Conservation (phyloP, 2,113 vertebrate genomes). For the Syngnathoides biaculeatus region DNA sequence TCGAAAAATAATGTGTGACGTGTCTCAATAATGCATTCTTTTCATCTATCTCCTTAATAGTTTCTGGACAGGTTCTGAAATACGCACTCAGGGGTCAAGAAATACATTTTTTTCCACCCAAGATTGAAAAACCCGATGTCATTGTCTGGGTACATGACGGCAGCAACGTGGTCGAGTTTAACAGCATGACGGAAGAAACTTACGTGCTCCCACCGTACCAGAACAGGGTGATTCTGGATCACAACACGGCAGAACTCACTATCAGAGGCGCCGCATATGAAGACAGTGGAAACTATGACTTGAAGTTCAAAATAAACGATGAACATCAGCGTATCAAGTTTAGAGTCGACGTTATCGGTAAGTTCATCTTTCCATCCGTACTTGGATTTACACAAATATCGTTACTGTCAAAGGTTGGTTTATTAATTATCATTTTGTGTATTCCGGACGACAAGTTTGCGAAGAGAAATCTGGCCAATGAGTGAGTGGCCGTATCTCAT, state of each 20-base stretch:
- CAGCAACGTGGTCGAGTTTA: conserved; percentile 42
- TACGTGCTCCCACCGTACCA: fast-evolving
- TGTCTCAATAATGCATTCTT: too few species aligned
- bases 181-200: neutral
- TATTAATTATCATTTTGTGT: too few species aligned
- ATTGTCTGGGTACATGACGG: conserved; percentile 57
- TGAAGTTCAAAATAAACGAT: conserved; percentile 4
- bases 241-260: conserved; percentile 15
- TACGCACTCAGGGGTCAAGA: conserved; percentile 26
- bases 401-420: too few species aligned
- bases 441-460: too few species aligned
- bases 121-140: neutral
- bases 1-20: too few species aligned
- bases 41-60: conserved; percentile 17
- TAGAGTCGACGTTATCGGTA: conserved; percentile 55
- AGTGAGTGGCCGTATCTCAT: too few species aligned
- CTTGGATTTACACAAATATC: too few species aligned
- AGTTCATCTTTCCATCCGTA: conserved; percentile 11
- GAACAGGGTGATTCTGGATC: conserved; percentile 35
- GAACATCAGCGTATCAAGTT: fast-evolving
- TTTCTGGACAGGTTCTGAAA: neutral
- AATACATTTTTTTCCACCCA: neutral
- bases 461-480: too few species aligned
- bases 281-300: conserved; percentile 51
- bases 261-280: conserved; percentile 27